Base-by-base conservation (phyloP, 2,113 vertebrate genomes). In the Brachirus orientalis region DNA sequence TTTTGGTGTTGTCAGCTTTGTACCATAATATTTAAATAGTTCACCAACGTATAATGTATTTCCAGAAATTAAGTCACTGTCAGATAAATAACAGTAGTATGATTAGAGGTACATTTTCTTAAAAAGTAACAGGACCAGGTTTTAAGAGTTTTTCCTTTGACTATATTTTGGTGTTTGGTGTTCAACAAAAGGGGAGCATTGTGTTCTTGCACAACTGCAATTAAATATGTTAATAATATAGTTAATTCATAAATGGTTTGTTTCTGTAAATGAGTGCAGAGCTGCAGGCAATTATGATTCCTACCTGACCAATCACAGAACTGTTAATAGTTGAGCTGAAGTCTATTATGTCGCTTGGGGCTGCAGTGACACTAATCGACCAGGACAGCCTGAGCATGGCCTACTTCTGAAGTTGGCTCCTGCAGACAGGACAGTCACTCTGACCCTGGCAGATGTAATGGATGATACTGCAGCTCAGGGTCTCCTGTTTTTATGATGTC, bases 371-470 rank as follows among this genome's bases (percentile, higher is more conserved):
- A 2, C 58, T 89, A 86, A 91, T 88, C 7, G 35, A 44, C 55
- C 56, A 40, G 35, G 85, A 88, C 90, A 72, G 65, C 37, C 18
- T 63, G 73, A 86, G 62, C 36, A 3, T 89, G 91, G 90, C 90
- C 90, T 83, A 90, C 80, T 90, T 90, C 63, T 59, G 57, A 12
- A 43, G 65, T 72, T 72, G 77, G 63, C 63, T 78, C 72, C 79
- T 61, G 72, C 63, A 79, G 65, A 57, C 66, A 2, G 61, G 61
- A 74, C 51, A 1, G 55, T 20, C 63, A 40, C 61, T 10, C 69
- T 13, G 12, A 43, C 18, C 59, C 36, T 19, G 33, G 58, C 62
- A 69, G 66, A 16, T 64, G 36, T 72, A 51, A 74, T 55, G 60
- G 60, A 74, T 54, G 55, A 75, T 14, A 4, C 76, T 1, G 20